Percentiles rank a stretch among this genome's conserved stretches.
Evolutionary conservation across 2,888 invertebrate species (phyloP).

Genomic region (Clistopyga incitator): DNA sequence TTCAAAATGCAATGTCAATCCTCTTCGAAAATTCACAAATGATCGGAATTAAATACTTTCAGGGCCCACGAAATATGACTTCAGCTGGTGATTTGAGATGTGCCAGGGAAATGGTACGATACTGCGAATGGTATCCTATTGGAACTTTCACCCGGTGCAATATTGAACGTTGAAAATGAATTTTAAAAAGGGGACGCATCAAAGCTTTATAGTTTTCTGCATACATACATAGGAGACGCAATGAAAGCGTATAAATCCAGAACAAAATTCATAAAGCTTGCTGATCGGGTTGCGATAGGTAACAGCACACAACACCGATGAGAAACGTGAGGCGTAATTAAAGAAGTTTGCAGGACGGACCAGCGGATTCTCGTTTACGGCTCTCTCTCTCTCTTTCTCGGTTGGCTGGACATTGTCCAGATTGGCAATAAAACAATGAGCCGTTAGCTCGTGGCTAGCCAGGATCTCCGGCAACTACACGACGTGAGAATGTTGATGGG

Average conservation of each 20-base stretch:
- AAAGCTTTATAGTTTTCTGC: slow-evolving; percentile 25
- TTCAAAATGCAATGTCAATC: background rate
- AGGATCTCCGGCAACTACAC: slow-evolving; percentile 10
- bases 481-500: slow-evolving; percentile 27
- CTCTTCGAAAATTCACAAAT: background rate
- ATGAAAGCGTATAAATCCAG: slow-evolving; percentile 2
- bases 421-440: slow-evolving; percentile 67
- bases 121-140: background rate
- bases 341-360: slow-evolving; percentile 61
- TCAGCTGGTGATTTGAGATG: background rate
- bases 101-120: background rate
- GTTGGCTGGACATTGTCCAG: slow-evolving; percentile 49
- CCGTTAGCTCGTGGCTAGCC: slow-evolving; percentile 34
- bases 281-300: slow-evolving; percentile 5
- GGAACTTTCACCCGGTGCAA: background rate
- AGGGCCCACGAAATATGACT: background rate
- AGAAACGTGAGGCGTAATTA: slow-evolving; percentile 60
- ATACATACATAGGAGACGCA: slow-evolving; percentile 2
- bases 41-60: slow-evolving; percentile 1
- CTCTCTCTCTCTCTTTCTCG: background rate
- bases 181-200: slow-evolving; percentile 9
- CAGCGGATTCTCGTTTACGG: slow-evolving; percentile 37
- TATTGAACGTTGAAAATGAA: slow-evolving; percentile 19
- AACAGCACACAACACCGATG: slow-evolving; percentile 9
- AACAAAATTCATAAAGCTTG: slow-evolving; percentile 39